A percentile compares a stretch with the other conserved stretches of the same genome.
These are phyloP conservation scores for Choloepus didactylus DNA, from an alignment of 2,797 vertebrate genomes.

Conservation along the genomic window DNA sequence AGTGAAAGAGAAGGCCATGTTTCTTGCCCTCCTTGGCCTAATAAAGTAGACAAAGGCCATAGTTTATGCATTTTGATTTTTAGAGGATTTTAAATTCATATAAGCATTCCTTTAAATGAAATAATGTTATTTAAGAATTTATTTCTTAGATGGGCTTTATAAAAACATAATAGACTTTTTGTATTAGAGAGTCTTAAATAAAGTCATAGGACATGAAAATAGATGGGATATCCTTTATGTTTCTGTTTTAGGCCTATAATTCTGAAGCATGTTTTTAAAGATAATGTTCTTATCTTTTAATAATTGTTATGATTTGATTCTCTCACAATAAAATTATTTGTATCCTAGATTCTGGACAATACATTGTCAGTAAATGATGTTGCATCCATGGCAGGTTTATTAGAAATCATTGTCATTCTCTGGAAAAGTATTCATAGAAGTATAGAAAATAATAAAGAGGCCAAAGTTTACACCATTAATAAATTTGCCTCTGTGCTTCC, in stretches of 20 bases:
- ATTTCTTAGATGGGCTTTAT: constrained; percentile 55
- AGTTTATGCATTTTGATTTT: neutral
- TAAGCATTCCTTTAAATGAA: neutral
- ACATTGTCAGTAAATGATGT: constrained; percentile 90
- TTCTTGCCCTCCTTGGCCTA: neutral
- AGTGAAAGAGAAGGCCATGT: neutral
- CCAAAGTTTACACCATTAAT: constrained; percentile 89
- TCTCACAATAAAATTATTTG: constrained; percentile 49
- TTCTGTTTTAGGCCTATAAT: neutral
- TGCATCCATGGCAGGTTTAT: constrained; percentile 90
- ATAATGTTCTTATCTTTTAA: neutral
- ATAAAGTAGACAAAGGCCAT: neutral
- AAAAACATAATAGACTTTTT: neutral
- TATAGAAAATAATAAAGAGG: constrained; percentile 92
- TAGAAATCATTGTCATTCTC: constrained; percentile 95
- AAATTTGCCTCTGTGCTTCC: constrained; percentile 94
- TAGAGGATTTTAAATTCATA: neutral
- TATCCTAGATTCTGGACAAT: constrained; percentile 89
- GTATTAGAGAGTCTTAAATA: neutral
- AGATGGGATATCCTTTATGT: neutral
- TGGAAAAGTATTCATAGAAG: constrained; percentile 94
- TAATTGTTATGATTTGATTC: neutral
- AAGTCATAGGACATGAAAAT: neutral
- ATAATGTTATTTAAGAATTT: neutral
- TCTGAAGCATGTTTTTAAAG: neutral